Conservation (phyloP, 2,113 vertebrate genomes). For the Cryptomyrus ogoouensis region DNA sequence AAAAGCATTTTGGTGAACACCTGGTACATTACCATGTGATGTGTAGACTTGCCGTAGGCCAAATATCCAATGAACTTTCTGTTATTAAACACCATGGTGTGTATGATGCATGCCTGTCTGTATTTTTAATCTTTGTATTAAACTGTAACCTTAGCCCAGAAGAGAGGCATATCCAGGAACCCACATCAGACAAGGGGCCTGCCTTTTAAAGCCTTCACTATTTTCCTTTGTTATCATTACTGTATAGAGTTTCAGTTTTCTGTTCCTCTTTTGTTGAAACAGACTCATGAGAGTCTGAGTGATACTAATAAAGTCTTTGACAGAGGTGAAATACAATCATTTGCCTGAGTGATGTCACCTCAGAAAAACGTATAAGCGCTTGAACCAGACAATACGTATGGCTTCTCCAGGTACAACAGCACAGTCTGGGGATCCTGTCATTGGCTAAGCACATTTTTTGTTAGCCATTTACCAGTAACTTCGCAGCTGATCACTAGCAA, state of each 20-base stretch:
- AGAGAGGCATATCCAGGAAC: conserved; percentile 42
- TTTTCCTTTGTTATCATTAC: conserved; percentile 45
- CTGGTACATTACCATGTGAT: background rate
- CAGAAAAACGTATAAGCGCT: conserved; percentile 36
- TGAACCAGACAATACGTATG: conserved; percentile 11
- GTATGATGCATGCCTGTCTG: conserved; percentile 13
- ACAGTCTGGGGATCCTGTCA: background rate
- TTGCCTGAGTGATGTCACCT: conserved; percentile 53
- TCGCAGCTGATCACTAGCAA: background rate
- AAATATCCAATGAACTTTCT: background rate
- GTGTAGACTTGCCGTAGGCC: background rate
- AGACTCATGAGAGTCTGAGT: conserved; percentile 50
- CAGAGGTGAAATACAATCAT: conserved; percentile 43
- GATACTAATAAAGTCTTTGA: conserved; percentile 54
- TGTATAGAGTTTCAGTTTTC: conserved; percentile 47
- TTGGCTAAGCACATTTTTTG: background rate
- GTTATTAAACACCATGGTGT: conserved; percentile 24
- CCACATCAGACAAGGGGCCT: conserved; percentile 42
- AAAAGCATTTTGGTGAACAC: background rate
- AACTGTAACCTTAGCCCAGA: conserved; percentile 41
- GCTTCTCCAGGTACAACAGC: background rate
- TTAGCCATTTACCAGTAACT: background rate
- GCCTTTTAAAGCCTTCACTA: conserved; percentile 47
- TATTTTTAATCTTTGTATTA: conserved; percentile 36
- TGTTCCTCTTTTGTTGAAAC: conserved; percentile 30